phyloP scores from a whole-genome alignment of 2,888 invertebrate genomes.

The Tinea semifulvella region DNA sequence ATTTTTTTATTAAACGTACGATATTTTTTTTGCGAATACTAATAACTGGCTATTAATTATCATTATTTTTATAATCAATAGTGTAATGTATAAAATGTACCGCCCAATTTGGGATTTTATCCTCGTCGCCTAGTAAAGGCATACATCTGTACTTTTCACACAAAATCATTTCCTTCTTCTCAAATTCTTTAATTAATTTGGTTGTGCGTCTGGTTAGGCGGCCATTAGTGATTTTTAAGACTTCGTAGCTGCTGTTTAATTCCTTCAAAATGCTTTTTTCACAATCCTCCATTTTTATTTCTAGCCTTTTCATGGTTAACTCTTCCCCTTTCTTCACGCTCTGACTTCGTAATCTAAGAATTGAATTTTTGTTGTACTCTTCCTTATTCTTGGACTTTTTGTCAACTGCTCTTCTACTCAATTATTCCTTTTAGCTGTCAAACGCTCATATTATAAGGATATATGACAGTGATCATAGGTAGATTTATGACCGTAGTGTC shows the following conservation, averaged over 20 bases:
- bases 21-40: neutral
- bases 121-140: conserved; percentile 48
- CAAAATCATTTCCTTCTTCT: conserved; percentile 31
- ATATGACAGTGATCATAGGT: too few relatives aligned
- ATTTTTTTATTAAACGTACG: neutral
- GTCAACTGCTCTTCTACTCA: too few relatives aligned
- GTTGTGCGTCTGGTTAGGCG: conserved; percentile 35
- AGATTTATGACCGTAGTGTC: too few relatives aligned
- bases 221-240: too few relatives aligned
- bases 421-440: too few relatives aligned
- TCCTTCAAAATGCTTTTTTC: neutral
- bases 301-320: too few relatives aligned
- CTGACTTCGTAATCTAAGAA: neutral
- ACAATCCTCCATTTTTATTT: conserved; percentile 18
- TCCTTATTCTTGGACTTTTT: too few relatives aligned
- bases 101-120: conserved; percentile 41
- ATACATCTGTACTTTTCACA: conserved; percentile 47
- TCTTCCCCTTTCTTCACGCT: neutral
- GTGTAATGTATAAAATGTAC: conserved; percentile 42
- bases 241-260: neutral
- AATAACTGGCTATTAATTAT: neutral
- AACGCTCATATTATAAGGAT: too few relatives aligned
- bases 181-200: conserved; percentile 22
- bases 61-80: conserved; percentile 30
- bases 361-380: too few relatives aligned